phyloP scores from a whole-genome alignment of 2,797 vertebrate species.

The Eutrigla gurnardus region DNA sequence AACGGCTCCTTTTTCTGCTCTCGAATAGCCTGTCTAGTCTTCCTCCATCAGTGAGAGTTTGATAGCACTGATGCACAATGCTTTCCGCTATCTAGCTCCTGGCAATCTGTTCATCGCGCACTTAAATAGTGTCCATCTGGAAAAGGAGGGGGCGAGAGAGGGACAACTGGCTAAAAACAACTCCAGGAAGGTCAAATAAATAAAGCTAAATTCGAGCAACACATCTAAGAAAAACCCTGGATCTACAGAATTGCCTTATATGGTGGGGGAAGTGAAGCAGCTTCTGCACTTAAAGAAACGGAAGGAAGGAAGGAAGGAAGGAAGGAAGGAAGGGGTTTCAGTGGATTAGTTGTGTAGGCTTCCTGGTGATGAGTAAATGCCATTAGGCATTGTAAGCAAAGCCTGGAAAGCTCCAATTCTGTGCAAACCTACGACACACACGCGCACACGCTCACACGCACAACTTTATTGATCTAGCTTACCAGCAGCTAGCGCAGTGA shows the following conservation, averaged over 20 bases:
- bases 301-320: constrained; percentile 6
- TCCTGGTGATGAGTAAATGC: constrained; percentile 60
- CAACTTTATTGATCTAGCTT: constrained; percentile 67
- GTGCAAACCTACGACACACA: constrained; percentile 10
- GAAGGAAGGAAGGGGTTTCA: neutral
- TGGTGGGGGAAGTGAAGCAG: constrained; percentile 1
- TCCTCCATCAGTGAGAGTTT: constrained; percentile 63
- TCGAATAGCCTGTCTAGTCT: constrained; percentile 63
- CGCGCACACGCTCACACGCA: neutral
- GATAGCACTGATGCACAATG: constrained; percentile 64
- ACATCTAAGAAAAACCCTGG: constrained; percentile 31
- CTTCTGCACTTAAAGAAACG: neutral
- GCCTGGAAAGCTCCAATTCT: constrained; percentile 48
- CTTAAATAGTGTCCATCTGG: constrained; percentile 58
- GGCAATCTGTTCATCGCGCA: constrained; percentile 70
- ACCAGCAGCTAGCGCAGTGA: constrained; percentile 58
- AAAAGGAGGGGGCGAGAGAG: constrained; percentile 39
- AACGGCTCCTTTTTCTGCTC: constrained; percentile 40
- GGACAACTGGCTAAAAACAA: constrained; percentile 48
- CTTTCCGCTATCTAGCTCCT: constrained; percentile 59
- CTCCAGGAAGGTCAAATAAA: constrained; percentile 62
- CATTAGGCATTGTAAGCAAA: constrained; percentile 64
- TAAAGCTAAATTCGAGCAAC: constrained; percentile 1
- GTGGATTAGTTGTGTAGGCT: constrained; percentile 57
- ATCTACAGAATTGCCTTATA: constrained; percentile 44